These are phyloP conservation scores for Butastur rufipennis DNA, from an alignment of 2,113 vertebrate genomes.

Conservation along the genomic window DNA sequence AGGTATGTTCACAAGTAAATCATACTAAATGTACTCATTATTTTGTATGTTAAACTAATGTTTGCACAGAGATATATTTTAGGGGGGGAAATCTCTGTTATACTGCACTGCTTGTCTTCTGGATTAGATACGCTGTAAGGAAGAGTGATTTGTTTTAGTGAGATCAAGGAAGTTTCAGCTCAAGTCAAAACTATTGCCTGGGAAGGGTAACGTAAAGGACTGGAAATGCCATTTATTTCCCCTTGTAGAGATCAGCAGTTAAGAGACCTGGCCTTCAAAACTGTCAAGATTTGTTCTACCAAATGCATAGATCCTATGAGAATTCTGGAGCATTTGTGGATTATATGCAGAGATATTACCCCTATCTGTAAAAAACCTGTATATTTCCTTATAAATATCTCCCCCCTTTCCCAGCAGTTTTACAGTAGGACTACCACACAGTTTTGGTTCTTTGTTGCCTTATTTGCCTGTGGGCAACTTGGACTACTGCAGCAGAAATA, in stretches of 20 bases:
- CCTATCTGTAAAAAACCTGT: neutral
- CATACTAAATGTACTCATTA: neutral
- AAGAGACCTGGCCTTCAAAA: neutral
- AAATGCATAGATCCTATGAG: neutral
- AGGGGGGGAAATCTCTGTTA: neutral
- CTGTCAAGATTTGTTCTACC: neutral
- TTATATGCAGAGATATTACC: neutral
- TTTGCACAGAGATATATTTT: neutral
- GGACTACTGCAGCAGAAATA: neutral
- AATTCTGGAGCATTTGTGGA: neutral
- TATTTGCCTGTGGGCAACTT: neutral
- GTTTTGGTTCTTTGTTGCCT: neutral
- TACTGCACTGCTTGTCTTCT: neutral
- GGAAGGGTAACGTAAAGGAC: neutral
- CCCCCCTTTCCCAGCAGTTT: neutral
- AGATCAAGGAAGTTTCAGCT: neutral
- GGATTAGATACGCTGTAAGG: neutral
- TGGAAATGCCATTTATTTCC: neutral
- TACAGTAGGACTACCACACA: neutral
- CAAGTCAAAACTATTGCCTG: neutral
- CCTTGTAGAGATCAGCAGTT: neutral
- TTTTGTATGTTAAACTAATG: neutral
- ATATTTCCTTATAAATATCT: neutral
- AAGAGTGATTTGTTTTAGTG: neutral
- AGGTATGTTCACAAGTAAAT: conserved; percentile 67